Base-by-base conservation (phyloP, 1,140 invertebrate species). In the Oryctes rhinoceros region DNA sequence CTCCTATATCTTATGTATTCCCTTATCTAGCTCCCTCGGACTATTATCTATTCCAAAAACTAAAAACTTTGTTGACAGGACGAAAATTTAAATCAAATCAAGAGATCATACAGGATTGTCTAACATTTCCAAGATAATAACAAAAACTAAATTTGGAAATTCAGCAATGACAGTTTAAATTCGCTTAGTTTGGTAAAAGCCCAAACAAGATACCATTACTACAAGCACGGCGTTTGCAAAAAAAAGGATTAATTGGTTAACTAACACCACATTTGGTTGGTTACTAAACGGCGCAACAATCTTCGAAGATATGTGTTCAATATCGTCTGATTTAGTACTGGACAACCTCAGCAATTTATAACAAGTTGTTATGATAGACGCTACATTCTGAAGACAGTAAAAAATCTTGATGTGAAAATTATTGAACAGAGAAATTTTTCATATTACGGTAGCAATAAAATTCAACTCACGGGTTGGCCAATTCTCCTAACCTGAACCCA, bases 401-500 rank as follows among this genome's bases (percentile, higher is more conserved):
- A 76, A 35, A 24, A 76, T 76, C 0, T 24, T 5, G 15, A 35
- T 76, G 74, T 15, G 9, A 76, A n/a, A 13, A 39, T 76, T 18
- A 39, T 76, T 24, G 37, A 44, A 4, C 44, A 15, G 30, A 35
- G 35, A 4, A 13, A 11, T 18, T 44, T 76, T 7, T 76, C 37
- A n/a, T 76, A 47, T 5, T 18, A 76, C 4, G 74, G 30, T 15
- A 76, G 0, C 39, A 35, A 20, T 30, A 3, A 15, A 4, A 39
- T 84, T 86, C 62, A 85, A 85, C 49, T 84, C 78, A 78, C 86
- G 24, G 30, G 83, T 74, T 84, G 81, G 65, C 84, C 85, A 15
- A 88, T 62, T 86, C 84, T 48, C 85, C 87, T 13, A 87, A 88
- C 53, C 62, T 89, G 0, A 88, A 87, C 81, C 84, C 84, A 0